A percentile compares a stretch with the other conserved stretches of the same genome.
These are phyloP conservation scores for Heterohyrax brucei DNA, from an alignment of 2,797 vertebrate genomes.

Conservation along the genomic window DNA sequence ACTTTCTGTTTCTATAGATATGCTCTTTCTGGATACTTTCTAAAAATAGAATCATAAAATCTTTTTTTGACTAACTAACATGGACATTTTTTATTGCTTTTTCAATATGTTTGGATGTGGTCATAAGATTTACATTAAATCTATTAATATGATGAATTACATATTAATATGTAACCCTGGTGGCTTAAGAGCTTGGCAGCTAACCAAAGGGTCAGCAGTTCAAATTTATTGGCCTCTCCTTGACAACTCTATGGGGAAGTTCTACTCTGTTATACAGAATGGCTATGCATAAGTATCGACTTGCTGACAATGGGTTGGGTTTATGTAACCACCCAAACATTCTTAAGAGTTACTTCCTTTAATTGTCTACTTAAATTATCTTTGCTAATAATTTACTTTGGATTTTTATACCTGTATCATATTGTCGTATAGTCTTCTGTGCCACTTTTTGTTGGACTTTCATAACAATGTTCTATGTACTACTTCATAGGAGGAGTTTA, in stretches of 20 bases:
- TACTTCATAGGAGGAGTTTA: neutral
- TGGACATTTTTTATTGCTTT: constrained; percentile 49
- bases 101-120: neutral
- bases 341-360: neutral
- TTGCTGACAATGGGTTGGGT: too few species aligned
- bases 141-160: neutral
- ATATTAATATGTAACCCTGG: neutral
- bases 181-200: too few species aligned
- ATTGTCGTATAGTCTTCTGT: neutral
- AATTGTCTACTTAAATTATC: neutral
- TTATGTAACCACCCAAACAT: neutral
- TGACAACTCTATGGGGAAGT: too few species aligned
- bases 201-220: too few species aligned
- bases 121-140: neutral
- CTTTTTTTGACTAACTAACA: neutral
- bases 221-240: too few species aligned
- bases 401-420: neutral
- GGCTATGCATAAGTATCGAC: too few species aligned
- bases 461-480: neutral
- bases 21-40: neutral
- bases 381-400: neutral
- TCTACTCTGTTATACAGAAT: too few species aligned
- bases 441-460: neutral
- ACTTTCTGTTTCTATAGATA: neutral
- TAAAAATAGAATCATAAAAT: neutral